Conservation (phyloP, 2,888 invertebrate species). For the Orthosia gothica region DNA sequence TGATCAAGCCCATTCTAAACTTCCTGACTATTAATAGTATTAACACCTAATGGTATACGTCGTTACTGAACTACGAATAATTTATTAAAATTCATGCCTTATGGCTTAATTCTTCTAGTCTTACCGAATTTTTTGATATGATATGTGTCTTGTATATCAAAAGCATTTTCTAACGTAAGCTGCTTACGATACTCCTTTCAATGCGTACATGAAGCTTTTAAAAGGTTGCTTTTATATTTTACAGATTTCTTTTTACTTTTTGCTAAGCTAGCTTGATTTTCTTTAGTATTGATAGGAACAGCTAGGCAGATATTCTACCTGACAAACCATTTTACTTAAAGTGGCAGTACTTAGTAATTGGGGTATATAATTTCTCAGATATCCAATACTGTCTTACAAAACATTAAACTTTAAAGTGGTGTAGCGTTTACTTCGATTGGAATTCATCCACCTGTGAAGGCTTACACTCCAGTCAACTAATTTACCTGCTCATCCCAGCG, state of each 20-base stretch:
- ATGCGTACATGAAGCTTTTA: slow-evolving; percentile 8
- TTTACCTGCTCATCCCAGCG: slow-evolving; percentile 10
- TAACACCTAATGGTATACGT: slow-evolving; percentile 63
- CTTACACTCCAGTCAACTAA: slow-evolving; percentile 23
- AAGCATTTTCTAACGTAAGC: slow-evolving; percentile 6
- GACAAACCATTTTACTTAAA: not conserved
- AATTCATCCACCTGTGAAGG: slow-evolving; percentile 1
- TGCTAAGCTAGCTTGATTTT: not conserved
- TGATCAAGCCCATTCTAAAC: slow-evolving; percentile 67
- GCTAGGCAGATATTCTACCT: not conserved
- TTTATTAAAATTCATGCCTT: slow-evolving; percentile 41
- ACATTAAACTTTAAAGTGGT: slow-evolving; percentile 1
- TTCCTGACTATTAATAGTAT: slow-evolving; percentile 72
- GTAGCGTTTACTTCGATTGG: not conserved
- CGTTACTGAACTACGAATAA: slow-evolving; percentile 51
- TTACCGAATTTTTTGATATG: slow-evolving; percentile 9
- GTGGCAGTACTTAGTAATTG: not conserved
- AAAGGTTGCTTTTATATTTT: slow-evolving; percentile 18
- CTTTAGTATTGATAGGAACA: not conserved
- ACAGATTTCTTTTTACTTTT: not conserved
- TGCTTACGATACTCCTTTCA: slow-evolving; percentile 14
- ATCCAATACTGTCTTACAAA: not conserved
- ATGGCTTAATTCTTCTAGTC: not conserved
- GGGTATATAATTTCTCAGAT: not conserved
- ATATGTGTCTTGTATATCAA: slow-evolving; percentile 8